Evolutionary conservation across 2,113 vertebrate genomes (phyloP).

Genomic region (Cottus gobio): DNA sequence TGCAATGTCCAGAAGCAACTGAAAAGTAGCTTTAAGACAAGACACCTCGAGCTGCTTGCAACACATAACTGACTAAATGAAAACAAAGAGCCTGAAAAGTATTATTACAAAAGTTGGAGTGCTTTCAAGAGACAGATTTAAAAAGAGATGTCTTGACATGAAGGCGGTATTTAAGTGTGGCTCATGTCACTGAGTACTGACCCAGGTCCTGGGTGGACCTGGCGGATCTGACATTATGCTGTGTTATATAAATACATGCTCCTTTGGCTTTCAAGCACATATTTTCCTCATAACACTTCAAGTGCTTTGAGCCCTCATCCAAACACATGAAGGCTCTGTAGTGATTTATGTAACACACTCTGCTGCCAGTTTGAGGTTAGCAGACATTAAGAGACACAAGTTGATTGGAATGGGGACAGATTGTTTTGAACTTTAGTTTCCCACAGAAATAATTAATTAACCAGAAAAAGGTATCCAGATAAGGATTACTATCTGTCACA

Average conservation of each 20-base stretch:
- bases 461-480: background rate
- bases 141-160: background rate
- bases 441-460: background rate
- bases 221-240: background rate
- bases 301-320: background rate
- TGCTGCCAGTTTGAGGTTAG: background rate
- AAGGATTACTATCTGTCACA: too few species aligned
- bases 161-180: too few species aligned
- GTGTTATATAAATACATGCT: background rate
- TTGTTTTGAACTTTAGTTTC: background rate
- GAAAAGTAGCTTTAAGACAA: too few species aligned
- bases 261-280: background rate
- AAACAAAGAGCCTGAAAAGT: background rate
- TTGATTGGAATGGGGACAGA: background rate
- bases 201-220: background rate
- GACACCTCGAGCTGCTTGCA: too few species aligned
- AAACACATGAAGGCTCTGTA: background rate
- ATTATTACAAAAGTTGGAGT: too few species aligned
- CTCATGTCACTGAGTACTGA: background rate
- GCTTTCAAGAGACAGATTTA: background rate
- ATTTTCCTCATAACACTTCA: background rate
- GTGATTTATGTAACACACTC: background rate
- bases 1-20: too few species aligned
- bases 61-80: background rate
- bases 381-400: slow-evolving; percentile 11